These are phyloP conservation scores for Pagrus major DNA, from an alignment of 2,113 vertebrate species.

Conservation along the genomic window DNA sequence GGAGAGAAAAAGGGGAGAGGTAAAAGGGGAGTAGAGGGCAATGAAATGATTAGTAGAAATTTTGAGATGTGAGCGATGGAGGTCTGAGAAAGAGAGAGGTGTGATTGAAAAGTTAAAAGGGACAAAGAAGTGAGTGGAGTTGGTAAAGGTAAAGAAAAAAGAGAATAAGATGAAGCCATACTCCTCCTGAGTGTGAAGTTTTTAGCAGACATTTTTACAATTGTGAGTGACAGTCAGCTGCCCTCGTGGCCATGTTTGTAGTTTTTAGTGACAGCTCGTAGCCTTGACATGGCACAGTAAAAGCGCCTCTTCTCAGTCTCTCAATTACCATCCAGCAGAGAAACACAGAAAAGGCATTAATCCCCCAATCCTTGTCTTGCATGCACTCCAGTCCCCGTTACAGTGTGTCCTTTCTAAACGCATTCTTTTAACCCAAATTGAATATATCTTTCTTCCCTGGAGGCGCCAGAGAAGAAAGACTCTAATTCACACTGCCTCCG, in stretches of 20 bases:
- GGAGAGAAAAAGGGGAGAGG: constrained; percentile 30
- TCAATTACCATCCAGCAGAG: constrained; percentile 63
- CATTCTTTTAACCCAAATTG: constrained; percentile 76
- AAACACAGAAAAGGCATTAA: constrained; percentile 55
- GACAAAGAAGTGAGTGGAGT: not conserved
- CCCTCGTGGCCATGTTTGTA: constrained; percentile 49
- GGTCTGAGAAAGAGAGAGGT: constrained; percentile 3
- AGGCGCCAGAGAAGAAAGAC: constrained; percentile 64
- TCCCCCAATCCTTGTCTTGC: constrained; percentile 49
- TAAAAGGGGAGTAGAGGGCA: constrained; percentile 30
- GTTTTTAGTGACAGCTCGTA: constrained; percentile 43
- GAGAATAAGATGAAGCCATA: not conserved
- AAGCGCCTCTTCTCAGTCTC: constrained; percentile 53
- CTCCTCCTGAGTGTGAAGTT: not conserved
- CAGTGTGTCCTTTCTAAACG: constrained; percentile 65
- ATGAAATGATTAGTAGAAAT: constrained; percentile 35
- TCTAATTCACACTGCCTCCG: constrained; percentile 54
- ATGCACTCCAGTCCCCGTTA: constrained; percentile 14
- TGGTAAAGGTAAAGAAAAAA: not conserved
- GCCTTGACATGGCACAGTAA: constrained; percentile 34
- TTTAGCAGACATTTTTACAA: not conserved
- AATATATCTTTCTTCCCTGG: constrained; percentile 71
- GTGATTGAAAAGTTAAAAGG: constrained; percentile 11
- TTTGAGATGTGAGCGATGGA: constrained; percentile 13
- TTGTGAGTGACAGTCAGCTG: constrained; percentile 44